Evolutionary conservation across 2,888 invertebrate species (phyloP), one percentile per base, ranked within the genome.

Genomic region (Catocala nupta): DNA sequence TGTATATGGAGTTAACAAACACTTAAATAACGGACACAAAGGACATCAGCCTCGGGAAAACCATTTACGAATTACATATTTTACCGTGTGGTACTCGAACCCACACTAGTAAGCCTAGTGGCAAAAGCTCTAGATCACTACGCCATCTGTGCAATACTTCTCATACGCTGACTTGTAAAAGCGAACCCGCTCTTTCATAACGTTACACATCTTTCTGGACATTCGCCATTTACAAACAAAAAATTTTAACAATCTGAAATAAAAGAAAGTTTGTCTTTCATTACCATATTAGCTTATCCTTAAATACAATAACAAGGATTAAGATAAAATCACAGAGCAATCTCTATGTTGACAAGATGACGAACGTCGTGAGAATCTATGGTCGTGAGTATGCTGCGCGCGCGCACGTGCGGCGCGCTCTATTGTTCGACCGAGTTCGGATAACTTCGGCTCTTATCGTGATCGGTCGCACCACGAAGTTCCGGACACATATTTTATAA

Each of bases 301-400:
- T 44, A 12, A 49, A 10, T 39, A n/a, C 49, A 39, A n/a, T n/a
- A 16, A 57, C 45, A 45, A 44, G 51, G 16, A 51, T 34, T 13
- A 25, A n/a, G 57, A 57, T 57, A 51, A 44, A 13, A 16, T 51
- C 57, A 51, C 12, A 25, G 25, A 48, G 43, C 13, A 45, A 48
- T 48, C 11, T 48, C 48, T 48, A 16, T 13, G 13, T 47, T 47
- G 25, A 44, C 44, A 25, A 42, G 59, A 57, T 39, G 47, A 1
- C 13, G 9, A 53, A n/a, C 33, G 50, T 62, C 70, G 68, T 59
- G 62, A 52, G 33, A n/a, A n/a, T n/a, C n/a, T n/a, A n/a, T n/a
- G n/a, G 50, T 62, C 70, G 68, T 59, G 62, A 52, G 33, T 25
- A 9, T 52, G 63, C 36, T 8, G 9, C 52, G 59, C 16, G 12